Conservation (phyloP, 2,113 vertebrate species). For the Hemichromis elongatus region DNA sequence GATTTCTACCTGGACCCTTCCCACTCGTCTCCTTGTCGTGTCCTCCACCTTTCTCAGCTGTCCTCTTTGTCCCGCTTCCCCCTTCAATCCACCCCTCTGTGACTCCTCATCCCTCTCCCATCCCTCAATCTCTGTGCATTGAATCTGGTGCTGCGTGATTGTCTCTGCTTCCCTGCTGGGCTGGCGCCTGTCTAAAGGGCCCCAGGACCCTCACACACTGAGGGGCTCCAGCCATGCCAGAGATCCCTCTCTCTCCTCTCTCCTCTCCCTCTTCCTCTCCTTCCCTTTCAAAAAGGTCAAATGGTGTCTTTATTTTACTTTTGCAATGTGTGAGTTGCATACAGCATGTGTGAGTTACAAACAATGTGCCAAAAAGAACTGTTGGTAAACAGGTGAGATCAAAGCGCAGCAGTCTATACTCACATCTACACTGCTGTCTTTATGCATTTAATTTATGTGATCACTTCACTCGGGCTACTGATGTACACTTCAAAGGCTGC, state of each 20-base stretch:
- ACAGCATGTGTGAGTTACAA: background rate
- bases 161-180: constrained; percentile 71
- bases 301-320: background rate
- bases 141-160: constrained; percentile 73
- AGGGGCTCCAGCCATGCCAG: constrained; percentile 67
- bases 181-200: constrained; percentile 76
- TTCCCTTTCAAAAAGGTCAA: constrained; percentile 51
- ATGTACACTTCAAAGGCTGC: constrained; percentile 45
- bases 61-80: constrained; percentile 27
- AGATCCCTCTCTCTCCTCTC: constrained; percentile 32
- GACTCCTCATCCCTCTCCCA: constrained; percentile 39
- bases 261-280: background rate
- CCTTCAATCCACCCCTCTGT: constrained; percentile 19
- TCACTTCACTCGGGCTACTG: constrained; percentile 25
- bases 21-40: constrained; percentile 21
- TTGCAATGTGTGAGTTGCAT: accelerated
- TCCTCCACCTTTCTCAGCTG: constrained; percentile 46
- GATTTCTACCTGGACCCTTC: constrained; percentile 23
- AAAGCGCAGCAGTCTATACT: background rate
- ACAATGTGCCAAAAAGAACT: background rate
- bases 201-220: constrained; percentile 64
- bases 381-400: constrained; percentile 10
- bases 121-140: constrained; percentile 64
- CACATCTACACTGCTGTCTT: background rate
- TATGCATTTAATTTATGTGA: constrained; percentile 20